A percentile compares a stretch with the other conserved stretches of the same genome.
Conservation (phyloP, 2,888 invertebrate genomes). For the Syritta pipiens region DNA sequence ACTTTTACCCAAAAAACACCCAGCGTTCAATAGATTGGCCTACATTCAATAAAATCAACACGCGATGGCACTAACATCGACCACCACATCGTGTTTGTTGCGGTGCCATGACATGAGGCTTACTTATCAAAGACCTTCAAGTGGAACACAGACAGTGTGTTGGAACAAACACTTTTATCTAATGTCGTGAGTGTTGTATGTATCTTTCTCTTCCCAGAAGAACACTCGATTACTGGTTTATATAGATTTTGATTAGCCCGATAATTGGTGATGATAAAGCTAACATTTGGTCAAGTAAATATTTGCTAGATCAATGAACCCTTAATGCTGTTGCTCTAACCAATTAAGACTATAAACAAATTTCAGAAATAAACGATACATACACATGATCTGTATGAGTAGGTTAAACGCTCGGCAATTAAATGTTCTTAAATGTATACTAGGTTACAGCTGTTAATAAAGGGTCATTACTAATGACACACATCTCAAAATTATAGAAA, state of each 20-base stretch:
- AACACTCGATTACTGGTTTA: no score
- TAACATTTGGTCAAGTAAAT: constrained; percentile 8
- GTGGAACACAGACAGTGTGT: constrained; percentile 33
- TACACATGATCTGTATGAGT: neutral
- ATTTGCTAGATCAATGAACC: constrained; percentile 9
- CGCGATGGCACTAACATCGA: constrained; percentile 46
- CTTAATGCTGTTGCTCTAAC: neutral
- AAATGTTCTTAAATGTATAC: no score
- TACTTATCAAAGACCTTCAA: constrained; percentile 42
- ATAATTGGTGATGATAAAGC: constrained; percentile 5
- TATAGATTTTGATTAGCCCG: no score
- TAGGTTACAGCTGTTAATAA: no score
- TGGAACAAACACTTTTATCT: constrained; percentile 41
- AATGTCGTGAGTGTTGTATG: no score
- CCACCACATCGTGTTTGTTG: constrained; percentile 6
- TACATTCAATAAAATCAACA: constrained; percentile 56
- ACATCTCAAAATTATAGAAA: no score
- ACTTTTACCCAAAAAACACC: neutral
- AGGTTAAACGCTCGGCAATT: neutral
- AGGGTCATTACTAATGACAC: no score
- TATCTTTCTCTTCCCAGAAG: no score
- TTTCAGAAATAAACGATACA: constrained; percentile 13
- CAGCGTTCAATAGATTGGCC: constrained; percentile 46
- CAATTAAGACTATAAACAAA: constrained; percentile 17
- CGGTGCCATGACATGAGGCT: constrained; percentile 11